A percentile compares a stretch with the other conserved stretches of the same genome.
Conservation (phyloP, 2,888 invertebrate species). For the Ormyrus thymus region DNA sequence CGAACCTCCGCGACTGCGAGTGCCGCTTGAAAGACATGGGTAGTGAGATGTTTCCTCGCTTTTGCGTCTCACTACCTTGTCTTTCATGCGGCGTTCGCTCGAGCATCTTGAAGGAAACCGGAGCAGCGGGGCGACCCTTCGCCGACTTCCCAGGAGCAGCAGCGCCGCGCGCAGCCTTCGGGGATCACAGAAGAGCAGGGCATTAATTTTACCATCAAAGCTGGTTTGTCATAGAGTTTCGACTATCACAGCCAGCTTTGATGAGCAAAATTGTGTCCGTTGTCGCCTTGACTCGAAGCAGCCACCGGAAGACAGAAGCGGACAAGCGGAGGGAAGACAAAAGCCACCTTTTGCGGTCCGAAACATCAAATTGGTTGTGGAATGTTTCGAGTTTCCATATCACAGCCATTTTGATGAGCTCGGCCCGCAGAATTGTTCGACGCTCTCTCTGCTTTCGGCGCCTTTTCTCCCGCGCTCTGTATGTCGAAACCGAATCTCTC, state of each 20-base stretch:
- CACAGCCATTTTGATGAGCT: slow-evolving; percentile 99
- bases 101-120: background rate
- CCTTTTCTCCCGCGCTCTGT: background rate
- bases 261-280: slow-evolving; percentile 88
- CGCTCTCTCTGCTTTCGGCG: slow-evolving; percentile 42
- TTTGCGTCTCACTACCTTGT: slow-evolving; percentile 97
- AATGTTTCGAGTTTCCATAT: slow-evolving; percentile 84
- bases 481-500: background rate
- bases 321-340: too few species aligned
- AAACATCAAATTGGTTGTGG: slow-evolving; percentile 93
- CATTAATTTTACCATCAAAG: slow-evolving; percentile 84
- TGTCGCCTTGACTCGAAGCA: background rate
- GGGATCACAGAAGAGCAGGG: slow-evolving; percentile 59
- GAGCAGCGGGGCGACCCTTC: too few species aligned
- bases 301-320: too few species aligned
- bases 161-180: too few species aligned
- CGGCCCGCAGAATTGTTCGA: slow-evolving; percentile 77
- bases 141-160: too few species aligned
- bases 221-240: slow-evolving; percentile 86
- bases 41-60: slow-evolving; percentile 92
- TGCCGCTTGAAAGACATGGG: slow-evolving; percentile 96
- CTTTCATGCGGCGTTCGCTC: slow-evolving; percentile 87
- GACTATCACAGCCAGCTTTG: slow-evolving; percentile 97
- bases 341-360: slow-evolving; percentile 77
- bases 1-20: slow-evolving; percentile 64